Conservation (phyloP, 2,113 vertebrate species). For the Cavia aperea region DNA sequence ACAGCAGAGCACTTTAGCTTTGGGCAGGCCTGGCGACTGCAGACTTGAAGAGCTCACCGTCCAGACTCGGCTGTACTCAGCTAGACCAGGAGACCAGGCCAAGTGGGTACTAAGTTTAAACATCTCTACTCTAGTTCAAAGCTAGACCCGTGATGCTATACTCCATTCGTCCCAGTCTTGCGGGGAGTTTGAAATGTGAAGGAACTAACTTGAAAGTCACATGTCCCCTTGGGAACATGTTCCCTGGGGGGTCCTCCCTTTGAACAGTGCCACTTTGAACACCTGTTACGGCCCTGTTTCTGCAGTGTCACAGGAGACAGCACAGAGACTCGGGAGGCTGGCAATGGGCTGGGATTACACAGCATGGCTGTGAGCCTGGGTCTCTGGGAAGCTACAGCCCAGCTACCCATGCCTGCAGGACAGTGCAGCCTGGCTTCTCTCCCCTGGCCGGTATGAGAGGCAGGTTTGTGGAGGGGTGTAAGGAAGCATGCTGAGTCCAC, state of each 20-base stretch:
- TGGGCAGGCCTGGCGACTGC: neutral
- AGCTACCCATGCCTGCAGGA: too few species aligned
- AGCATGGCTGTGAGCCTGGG: neutral
- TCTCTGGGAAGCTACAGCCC: too few species aligned
- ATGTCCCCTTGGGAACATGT: fast-evolving
- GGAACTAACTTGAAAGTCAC: neutral
- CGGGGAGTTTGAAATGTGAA: neutral
- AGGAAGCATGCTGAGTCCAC: too few species aligned
- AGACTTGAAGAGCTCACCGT: neutral
- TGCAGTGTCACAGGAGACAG: neutral
- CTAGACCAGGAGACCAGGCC: neutral
- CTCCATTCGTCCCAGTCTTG: neutral
- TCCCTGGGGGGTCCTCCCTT: too few species aligned
- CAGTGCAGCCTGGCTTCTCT: neutral
- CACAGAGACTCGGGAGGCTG: neutral
- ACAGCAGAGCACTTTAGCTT: neutral
- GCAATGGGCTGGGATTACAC: neutral
- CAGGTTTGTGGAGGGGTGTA: too few species aligned
- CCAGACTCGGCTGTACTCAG: neutral
- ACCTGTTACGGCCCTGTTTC: neutral
- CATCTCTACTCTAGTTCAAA: neutral
- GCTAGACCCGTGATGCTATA: neutral
- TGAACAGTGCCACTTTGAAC: neutral
- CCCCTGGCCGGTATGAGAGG: neutral
- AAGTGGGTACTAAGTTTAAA: neutral